These are phyloP conservation scores for Mormyrus hasselquistii DNA, from an alignment of 2,797 vertebrate species.

Conservation along the genomic window DNA sequence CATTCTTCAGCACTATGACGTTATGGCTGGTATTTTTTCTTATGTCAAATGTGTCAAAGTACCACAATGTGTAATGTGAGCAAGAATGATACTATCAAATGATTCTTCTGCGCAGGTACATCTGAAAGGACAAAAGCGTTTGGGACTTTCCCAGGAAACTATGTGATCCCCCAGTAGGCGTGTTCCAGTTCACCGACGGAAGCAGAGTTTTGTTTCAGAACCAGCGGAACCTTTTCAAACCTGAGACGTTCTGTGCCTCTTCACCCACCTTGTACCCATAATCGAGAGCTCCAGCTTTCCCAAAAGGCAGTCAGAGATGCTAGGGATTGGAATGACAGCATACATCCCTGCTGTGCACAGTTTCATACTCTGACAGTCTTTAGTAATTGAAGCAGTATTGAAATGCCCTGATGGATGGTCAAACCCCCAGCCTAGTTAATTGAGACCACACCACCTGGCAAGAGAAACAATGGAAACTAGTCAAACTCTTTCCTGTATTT, in stretches of 20 bases:
- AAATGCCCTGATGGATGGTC: neutral
- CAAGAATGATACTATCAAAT: neutral
- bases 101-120: conserved; percentile 63
- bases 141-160: conserved; percentile 96
- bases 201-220: neutral
- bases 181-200: conserved; percentile 31
- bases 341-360: neutral
- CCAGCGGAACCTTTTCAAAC: neutral
- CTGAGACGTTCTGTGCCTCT: neutral
- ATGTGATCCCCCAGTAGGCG: conserved; percentile 79
- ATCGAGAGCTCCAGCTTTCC: neutral
- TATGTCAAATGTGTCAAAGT: neutral
- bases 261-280: neutral
- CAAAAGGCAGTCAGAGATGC: neutral
- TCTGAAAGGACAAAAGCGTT: conserved; percentile 87
- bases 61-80: neutral
- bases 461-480: neutral
- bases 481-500: neutral
- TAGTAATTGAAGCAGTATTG: neutral
- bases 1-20: conserved; percentile 25
- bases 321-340: neutral
- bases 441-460: neutral
- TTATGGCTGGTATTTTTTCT: neutral
- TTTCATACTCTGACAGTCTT: neutral
- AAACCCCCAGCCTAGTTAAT: neutral